Evolutionary conservation across 2,797 vertebrate genomes (phyloP), one percentile per base, ranked within the genome.

Genomic region (Menidia menidia): DNA sequence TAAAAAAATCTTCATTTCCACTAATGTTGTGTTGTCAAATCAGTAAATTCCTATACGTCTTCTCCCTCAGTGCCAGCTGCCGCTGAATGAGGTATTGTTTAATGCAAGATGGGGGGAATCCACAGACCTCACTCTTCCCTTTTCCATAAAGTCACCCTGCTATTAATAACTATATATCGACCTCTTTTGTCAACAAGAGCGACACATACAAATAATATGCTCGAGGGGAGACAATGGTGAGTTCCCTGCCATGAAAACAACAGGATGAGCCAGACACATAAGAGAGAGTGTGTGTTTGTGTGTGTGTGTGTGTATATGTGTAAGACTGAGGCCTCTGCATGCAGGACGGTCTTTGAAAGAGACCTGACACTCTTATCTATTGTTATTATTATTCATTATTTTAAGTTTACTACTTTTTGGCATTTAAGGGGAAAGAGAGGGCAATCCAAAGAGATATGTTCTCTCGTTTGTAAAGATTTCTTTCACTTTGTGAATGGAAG

Each of bases 121-220:
- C 81, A 75, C 77, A 86, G 81, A 83, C 83, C 85, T 81, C 85
- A 58, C 70, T 88, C 88, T 91, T 93, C 84, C 87, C 75, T 86
- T 88, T 88, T 92, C 89, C 87, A 91, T 91, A 81, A 87, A 87
- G 83, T 73, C 71, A 53, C 64, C 61, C 70, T 51, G 80, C 93
- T 93, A 94, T 91, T 92, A 91, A 92, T 93, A 93, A 87, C 88
- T 62, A 68, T 79, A 90, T 88, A 91, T 89, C 76, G 74, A 73
- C 76, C 90, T 90, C 88, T 78, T 92, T 92, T 92, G 91, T 93
- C 90, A 91, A 90, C 86, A 84, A 82, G 87, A 90, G 83, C 79
- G 77, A 90, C 90, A 86, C 86, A 73, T 86, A 86, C 89, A 92
- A 90, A 89, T 89, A 92, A 90, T 88, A 84, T 74, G 83, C 55